A percentile compares a stretch with the other conserved stretches of the same genome.
Conservation (phyloP, 1,140 invertebrate genomes). For the Drosophila paulistorum region DNA sequence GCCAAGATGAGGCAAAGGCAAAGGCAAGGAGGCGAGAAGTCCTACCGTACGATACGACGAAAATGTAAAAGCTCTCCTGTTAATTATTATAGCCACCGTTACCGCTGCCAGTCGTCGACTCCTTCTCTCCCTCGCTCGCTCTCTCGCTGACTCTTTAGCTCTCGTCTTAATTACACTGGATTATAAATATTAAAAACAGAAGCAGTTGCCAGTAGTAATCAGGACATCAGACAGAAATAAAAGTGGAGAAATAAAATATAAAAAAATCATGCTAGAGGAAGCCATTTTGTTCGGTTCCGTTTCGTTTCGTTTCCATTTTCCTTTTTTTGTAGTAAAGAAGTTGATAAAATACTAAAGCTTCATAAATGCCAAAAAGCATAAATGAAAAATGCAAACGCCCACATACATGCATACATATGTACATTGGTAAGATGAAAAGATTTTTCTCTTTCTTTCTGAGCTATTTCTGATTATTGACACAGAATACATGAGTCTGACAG, state of each 20-base stretch:
- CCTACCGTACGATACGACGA: conserved; percentile 32
- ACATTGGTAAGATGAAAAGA: too few relatives aligned
- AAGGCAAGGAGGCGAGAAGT: conserved; percentile 8
- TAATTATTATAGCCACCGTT: conserved; percentile 43
- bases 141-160: conserved; percentile 38
- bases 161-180: conserved; percentile 71
- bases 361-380: neutral
- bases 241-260: conserved; percentile 9
- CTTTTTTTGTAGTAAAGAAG: neutral
- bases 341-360: conserved; percentile 1
- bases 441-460: too few relatives aligned
- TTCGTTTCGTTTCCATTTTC: neutral
- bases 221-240: conserved; percentile 52
- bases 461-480: too few relatives aligned
- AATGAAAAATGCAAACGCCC: neutral
- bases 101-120: neutral
- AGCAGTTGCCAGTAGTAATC: conserved; percentile 69
- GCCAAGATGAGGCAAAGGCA: neutral
- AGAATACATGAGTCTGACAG: neutral
- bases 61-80: conserved; percentile 57
- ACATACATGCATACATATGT: too few relatives aligned
- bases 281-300: neutral
- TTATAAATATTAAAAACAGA: conserved; percentile 75
- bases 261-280: neutral
- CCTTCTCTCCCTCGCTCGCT: neutral